phyloP scores from a whole-genome alignment of 2,113 vertebrate genomes.

The Scomber scombrus region DNA sequence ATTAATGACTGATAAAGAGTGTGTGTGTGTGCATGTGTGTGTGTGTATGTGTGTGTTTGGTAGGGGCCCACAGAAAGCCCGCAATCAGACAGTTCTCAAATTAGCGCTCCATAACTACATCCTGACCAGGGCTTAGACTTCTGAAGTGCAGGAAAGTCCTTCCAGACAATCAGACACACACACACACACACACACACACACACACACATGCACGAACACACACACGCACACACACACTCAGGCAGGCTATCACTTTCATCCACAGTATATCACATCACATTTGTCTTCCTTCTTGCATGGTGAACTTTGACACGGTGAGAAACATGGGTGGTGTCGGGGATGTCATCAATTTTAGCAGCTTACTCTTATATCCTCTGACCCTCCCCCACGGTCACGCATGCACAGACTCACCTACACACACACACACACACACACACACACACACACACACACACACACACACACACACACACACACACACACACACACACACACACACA shows the following conservation, averaged over 20 bases:
- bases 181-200: slow-evolving; percentile 39
- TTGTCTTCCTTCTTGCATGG: slow-evolving; percentile 58
- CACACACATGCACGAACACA: slow-evolving; percentile 33
- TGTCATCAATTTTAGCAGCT: slow-evolving; percentile 72
- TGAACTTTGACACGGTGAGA: slow-evolving; percentile 74
- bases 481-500: slow-evolving; percentile 23
- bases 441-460: slow-evolving; percentile 25
- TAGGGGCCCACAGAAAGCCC: slow-evolving; percentile 67
- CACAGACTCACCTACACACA: not conserved
- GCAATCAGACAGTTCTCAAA: slow-evolving; percentile 83
- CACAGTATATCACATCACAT: slow-evolving; percentile 52
- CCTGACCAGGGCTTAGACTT: slow-evolving; percentile 79
- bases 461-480: slow-evolving; percentile 23
- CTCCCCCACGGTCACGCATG: not conserved
- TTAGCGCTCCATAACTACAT: slow-evolving; percentile 84
- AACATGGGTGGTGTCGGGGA: slow-evolving; percentile 51
- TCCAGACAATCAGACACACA: slow-evolving; percentile 64
- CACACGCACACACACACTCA: slow-evolving; percentile 38
- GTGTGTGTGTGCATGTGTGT: slow-evolving; percentile 34
- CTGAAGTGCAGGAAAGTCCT: slow-evolving; percentile 77
- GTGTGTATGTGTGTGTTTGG: slow-evolving; percentile 35
- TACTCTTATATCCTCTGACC: slow-evolving; percentile 26
- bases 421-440: slow-evolving; percentile 11
- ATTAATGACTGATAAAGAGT: slow-evolving; percentile 83
- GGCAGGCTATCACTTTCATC: slow-evolving; percentile 56